A percentile compares a stretch with the other conserved stretches of the same genome.
phyloP scores from a whole-genome alignment of 2,113 vertebrate species.

The Terrapene triunguis region DNA sequence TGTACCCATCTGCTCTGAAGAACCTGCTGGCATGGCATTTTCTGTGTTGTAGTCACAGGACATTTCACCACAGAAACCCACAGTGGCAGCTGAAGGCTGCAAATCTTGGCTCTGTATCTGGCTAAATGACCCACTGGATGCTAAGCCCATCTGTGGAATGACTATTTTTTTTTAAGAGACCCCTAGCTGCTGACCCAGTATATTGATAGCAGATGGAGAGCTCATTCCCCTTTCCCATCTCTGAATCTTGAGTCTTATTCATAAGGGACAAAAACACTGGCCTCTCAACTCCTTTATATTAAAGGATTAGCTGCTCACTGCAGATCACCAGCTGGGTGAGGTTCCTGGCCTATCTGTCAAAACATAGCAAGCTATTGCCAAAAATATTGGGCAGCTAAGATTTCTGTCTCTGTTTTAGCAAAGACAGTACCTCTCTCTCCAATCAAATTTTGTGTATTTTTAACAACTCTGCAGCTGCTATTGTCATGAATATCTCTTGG shows the following conservation, averaged over 20 bases:
- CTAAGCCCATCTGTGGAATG: conserved; percentile 34
- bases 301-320: background rate
- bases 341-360: conserved; percentile 21
- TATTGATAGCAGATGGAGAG: conserved; percentile 53
- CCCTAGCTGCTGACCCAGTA: conserved; percentile 21
- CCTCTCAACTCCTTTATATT: background rate
- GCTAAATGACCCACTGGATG: conserved; percentile 42
- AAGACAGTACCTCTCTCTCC: conserved; percentile 1
- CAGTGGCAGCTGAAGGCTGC: conserved; percentile 55
- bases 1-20: conserved; percentile 45
- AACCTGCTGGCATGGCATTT: conserved; percentile 51
- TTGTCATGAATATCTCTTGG: conserved; percentile 20
- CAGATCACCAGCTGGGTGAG: background rate
- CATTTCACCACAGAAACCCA: conserved; percentile 24
- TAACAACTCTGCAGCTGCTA: conserved; percentile 68
- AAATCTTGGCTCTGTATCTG: conserved; percentile 47
- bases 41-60: background rate
- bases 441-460: conserved; percentile 67
- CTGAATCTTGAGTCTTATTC: background rate
- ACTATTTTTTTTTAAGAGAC: conserved; percentile 10
- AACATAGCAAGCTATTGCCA: conserved; percentile 20
- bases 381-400: conserved; percentile 10
- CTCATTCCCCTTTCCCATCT: conserved; percentile 22
- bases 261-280: background rate
- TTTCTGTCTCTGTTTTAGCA: conserved; percentile 50